These are phyloP conservation scores for Myotis vivesi DNA, from an alignment of 2,797 vertebrate genomes.

Conservation along the genomic window DNA sequence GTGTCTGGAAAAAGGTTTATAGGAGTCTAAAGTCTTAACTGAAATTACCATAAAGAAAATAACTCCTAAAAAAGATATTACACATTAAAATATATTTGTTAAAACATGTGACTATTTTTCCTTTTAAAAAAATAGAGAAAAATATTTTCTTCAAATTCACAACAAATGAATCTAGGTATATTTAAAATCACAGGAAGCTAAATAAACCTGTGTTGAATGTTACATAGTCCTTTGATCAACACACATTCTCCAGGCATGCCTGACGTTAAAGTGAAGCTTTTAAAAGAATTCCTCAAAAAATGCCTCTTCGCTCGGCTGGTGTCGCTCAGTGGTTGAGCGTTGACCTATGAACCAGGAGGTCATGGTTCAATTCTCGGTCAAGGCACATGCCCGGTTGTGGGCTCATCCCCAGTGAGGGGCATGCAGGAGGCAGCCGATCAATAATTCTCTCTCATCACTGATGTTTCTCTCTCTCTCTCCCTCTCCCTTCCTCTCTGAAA, in stretches of 20 bases:
- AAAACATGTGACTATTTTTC: slow-evolving; percentile 11
- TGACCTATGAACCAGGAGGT: too few relatives aligned
- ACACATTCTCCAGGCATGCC: background rate
- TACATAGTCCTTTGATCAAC: background rate
- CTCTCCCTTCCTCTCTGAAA: too few relatives aligned
- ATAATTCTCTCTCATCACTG: too few relatives aligned
- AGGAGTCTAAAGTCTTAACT: background rate
- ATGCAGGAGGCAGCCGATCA: too few relatives aligned
- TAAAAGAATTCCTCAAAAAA: background rate
- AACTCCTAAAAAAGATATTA: background rate
- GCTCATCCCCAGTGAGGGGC: too few relatives aligned
- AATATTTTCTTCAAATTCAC: slow-evolving; percentile 8
- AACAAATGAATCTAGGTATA: background rate
- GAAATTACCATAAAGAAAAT: slow-evolving; percentile 41
- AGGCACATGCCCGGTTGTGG: too few relatives aligned
- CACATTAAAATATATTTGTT: background rate
- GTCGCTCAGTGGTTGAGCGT: too few relatives aligned
- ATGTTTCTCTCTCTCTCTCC: too few relatives aligned
- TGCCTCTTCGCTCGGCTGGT: background rate
- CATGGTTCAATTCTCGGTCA: too few relatives aligned
- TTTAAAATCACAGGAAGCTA: background rate
- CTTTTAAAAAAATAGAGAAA: background rate
- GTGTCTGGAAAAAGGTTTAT: slow-evolving; percentile 4
- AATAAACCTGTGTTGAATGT: background rate
- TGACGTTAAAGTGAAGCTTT: slow-evolving; percentile 24